These are phyloP conservation scores for Pseudolycoriella hygida DNA, from an alignment of 2,888 invertebrate genomes.

Conservation along the genomic window DNA sequence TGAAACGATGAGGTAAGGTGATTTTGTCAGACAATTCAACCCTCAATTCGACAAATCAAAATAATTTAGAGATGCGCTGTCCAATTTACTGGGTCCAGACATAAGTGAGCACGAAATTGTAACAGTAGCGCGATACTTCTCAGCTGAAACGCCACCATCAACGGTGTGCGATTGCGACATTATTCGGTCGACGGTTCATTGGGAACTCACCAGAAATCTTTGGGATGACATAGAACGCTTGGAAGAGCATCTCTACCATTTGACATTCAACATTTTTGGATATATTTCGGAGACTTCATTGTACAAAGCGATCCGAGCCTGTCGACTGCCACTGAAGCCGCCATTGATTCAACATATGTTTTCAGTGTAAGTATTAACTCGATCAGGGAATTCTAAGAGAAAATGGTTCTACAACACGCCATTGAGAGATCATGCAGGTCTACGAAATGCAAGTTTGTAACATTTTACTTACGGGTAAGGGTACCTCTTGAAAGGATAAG, in stretches of 20 bases:
- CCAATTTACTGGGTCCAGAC: slow-evolving; percentile 44
- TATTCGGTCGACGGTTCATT: slow-evolving; percentile 48
- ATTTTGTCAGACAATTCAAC: slow-evolving; percentile 4
- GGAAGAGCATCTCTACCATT: slow-evolving; percentile 37
- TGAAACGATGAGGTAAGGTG: slow-evolving; percentile 7
- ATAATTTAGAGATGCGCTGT: slow-evolving; percentile 40
- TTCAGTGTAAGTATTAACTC: slow-evolving; percentile 34
- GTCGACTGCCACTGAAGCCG: slow-evolving; percentile 46
- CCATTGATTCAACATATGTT: slow-evolving; percentile 54
- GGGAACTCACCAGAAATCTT: slow-evolving; percentile 48
- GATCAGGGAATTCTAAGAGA: too few relatives aligned
- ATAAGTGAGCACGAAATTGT: slow-evolving; percentile 70
- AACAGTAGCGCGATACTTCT: slow-evolving; percentile 54
- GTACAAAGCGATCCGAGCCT: slow-evolving; percentile 46
- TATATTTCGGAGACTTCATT: slow-evolving; percentile 38
- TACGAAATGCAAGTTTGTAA: too few relatives aligned
- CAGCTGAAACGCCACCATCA: slow-evolving; percentile 35
- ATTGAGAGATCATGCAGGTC: neutral
- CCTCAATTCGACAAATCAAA: slow-evolving; percentile 8
- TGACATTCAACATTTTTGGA: slow-evolving; percentile 38
- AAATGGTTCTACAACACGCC: too few relatives aligned
- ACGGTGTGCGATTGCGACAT: slow-evolving; percentile 27
- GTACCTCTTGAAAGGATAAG: too few relatives aligned
- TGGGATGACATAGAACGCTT: slow-evolving; percentile 52
- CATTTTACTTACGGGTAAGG: too few relatives aligned